phyloP scores from a whole-genome alignment of 2,888 invertebrate species.

The Tachina grossa region DNA sequence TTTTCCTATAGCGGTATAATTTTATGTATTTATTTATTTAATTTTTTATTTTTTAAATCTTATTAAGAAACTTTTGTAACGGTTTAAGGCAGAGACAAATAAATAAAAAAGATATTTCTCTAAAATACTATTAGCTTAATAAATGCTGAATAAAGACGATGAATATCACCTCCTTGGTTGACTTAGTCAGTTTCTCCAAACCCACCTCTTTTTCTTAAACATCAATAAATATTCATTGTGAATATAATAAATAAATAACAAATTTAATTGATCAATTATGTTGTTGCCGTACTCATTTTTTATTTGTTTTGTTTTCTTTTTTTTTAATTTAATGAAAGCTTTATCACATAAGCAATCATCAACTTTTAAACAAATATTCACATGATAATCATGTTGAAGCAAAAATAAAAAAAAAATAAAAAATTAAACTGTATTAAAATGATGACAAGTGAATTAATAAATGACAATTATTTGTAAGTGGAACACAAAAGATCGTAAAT shows the following conservation, averaged over 20 bases:
- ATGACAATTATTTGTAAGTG: slow-evolving; percentile 70
- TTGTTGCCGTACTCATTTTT: slow-evolving; percentile 29
- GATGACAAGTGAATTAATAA: slow-evolving; percentile 71
- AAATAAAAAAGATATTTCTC: background rate
- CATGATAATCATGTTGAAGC: slow-evolving; percentile 62
- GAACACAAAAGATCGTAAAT: slow-evolving; percentile 65
- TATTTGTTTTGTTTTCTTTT: background rate
- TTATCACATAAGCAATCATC: slow-evolving; percentile 10
- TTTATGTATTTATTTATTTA: background rate
- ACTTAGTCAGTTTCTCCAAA: background rate
- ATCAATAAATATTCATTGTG: slow-evolving; percentile 50
- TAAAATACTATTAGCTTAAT: slow-evolving; percentile 28
- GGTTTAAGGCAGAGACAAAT: slow-evolving; percentile 17
- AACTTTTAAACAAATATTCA: slow-evolving; percentile 55
- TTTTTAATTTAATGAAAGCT: slow-evolving; percentile 22
- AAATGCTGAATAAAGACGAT: slow-evolving; percentile 20
- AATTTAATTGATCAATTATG: slow-evolving; percentile 70
- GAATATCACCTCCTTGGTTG: background rate
- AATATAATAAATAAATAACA: slow-evolving; percentile 58
- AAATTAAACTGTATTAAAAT: slow-evolving; percentile 52
- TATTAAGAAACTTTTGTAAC: slow-evolving; percentile 30
- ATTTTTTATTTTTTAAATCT: slow-evolving; percentile 2
- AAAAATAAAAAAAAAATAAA: background rate
- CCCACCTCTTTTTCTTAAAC: slow-evolving; percentile 38
- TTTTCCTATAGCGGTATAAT: slow-evolving; percentile 63